Evolutionary conservation across 2,113 vertebrate species (phyloP).

Genomic region (Pluvianellus socialis): DNA sequence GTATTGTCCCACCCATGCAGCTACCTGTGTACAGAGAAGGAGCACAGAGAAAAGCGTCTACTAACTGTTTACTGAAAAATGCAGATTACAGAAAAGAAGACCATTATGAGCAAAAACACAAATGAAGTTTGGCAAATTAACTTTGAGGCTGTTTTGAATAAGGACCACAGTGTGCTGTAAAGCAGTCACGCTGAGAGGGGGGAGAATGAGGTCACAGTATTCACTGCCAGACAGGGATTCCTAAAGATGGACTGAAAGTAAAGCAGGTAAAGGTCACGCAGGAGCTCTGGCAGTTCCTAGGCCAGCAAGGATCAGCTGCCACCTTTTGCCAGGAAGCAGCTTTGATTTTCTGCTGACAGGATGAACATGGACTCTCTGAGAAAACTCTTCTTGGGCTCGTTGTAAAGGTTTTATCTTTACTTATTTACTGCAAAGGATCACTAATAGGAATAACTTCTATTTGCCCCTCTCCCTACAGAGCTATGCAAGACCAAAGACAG

Average conservation of each 20-base stretch:
- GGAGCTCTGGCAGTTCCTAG: neutral
- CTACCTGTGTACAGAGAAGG: fast-evolving
- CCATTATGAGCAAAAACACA: neutral
- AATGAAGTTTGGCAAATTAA: neutral
- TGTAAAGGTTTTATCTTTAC: neutral
- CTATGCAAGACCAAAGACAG: neutral
- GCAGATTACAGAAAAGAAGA: neutral
- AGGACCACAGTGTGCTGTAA: neutral
- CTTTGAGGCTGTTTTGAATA: neutral
- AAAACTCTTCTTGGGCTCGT: neutral
- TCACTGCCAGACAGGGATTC: neutral
- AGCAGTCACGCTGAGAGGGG: neutral
- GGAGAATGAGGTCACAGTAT: neutral
- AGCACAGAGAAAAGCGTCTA: neutral
- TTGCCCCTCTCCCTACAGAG: neutral
- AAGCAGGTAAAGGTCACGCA: neutral
- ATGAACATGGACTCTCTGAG: neutral
- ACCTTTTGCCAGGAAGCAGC: neutral
- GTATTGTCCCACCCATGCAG: neutral
- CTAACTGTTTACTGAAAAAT: neutral
- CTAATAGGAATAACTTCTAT: neutral
- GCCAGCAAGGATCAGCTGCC: neutral
- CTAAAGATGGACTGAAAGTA: neutral
- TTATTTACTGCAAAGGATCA: neutral
- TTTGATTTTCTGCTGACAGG: neutral